Evolutionary conservation across 2,113 vertebrate species (phyloP), one percentile per base, ranked within the genome.

Genomic region (Sander vitreus): DNA sequence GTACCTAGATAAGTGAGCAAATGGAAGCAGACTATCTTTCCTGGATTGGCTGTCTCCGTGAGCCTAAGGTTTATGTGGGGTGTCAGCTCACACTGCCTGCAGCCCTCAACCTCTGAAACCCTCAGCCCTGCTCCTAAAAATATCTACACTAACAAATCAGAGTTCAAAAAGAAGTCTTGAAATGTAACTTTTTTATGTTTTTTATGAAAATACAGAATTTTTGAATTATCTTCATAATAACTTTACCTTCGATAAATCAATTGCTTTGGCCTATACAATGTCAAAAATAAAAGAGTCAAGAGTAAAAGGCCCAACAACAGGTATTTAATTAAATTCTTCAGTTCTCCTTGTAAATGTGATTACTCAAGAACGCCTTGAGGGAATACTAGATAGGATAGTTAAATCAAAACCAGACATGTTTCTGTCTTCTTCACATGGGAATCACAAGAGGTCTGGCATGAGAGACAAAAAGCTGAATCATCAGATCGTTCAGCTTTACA

Each of bases 21-120:
- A 79, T 72, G 48, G 53, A 74, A 70, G 58, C 73, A 45, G 57
- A 77, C 50, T 76, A 16, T 74, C 53, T 67, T 73, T 25, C 69
- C 43, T 33, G 55, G 68, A 67, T 23, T 65, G n/a, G 9, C 76
- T 64, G 54, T 16, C 45, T 78, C 62, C 47, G 16, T 62, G 63
- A 78, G 66, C 83, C 76, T 57, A 73, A 60, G 63, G 88, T 78
- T 79, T 43, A 81, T 65, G 60, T 45, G 19, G 6, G 45, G 48
- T n/a, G 66, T 53, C 19, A 33, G 25, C 48, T 53, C 27, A 69
- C 50, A 36, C 6, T 19, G 48, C 67, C 66, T 73, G 64, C 66
- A 71, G 66, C 54, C 45, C 18, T 33, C 13, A 55, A 33, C 63
- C 11, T 14, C 48, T 53, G 25, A 81, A 48, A 53, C 10, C 54